Base-by-base conservation (phyloP, 2,888 invertebrate genomes). In the Diloba caeruleocephala region DNA sequence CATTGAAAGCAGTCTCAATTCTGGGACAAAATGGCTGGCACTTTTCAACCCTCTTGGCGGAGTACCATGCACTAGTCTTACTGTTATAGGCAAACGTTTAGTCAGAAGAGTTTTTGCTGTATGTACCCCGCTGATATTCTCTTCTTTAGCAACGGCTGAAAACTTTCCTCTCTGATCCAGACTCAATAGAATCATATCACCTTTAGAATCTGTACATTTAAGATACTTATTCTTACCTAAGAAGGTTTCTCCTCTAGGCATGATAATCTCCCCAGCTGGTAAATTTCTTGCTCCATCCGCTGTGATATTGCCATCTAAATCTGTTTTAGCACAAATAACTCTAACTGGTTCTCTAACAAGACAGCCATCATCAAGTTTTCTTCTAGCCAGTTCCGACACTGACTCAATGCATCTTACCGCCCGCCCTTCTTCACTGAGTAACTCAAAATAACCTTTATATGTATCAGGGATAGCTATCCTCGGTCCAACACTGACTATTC, bases 51-150 rank as follows among this genome's bases (percentile, higher is more conserved):
- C 97, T 83, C 97, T 94, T 0, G 98, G 98, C 28, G 97, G 96
- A 42, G 97, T 96, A 21, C 98, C 98, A 80, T 98, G 97, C 3
- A 98, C 98, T 77, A 98, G 94, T 78, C 98, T 95, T 10, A 99
- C 98, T 65, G 98, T 98, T 66, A 99, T 94, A 19, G 99, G 99
- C 91, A 99, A 95, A 66, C 98, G 95, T 88, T 98, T 99, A 66
- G 96, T 96, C 48, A 98, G 91, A 66, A 99, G 94, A 77, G 98
- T 98, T 81, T 96, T 96, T 10, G 98, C 97, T 62, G 97, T 97
- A 87, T 99, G 98, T 12, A 98, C 98, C 14, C 98, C 98, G 82
- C 98, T 97, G 64, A 99, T 98, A 90, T 98, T 98, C 79, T 98
- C 98, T 87, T 98, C 97, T 79, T 97, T 96, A 58, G 98, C 98